Percentiles rank a stretch among this genome's conserved stretches.
phyloP scores from a whole-genome alignment of 2,888 invertebrate species.

The Trachelus iudaicus region DNA sequence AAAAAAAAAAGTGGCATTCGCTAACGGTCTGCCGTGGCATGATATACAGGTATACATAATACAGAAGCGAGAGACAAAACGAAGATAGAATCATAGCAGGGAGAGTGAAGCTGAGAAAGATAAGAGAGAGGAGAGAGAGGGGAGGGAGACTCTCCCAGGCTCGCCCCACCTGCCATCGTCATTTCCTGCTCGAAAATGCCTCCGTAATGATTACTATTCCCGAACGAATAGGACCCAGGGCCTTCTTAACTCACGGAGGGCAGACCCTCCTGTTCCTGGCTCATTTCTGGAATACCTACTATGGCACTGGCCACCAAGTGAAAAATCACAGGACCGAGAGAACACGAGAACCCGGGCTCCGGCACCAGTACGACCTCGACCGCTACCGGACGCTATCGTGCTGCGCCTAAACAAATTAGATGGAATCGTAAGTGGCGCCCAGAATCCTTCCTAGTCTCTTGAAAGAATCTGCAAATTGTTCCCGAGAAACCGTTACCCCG shows the following conservation, averaged over 20 bases:
- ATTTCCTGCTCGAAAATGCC: conserved; percentile 46
- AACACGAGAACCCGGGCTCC: not conserved
- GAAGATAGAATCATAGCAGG: not conserved
- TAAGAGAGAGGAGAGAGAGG: not conserved
- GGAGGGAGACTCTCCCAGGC: not conserved
- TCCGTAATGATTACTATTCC: conserved; percentile 46
- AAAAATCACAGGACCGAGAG: not conserved
- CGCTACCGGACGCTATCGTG: not conserved
- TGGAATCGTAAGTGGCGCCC: not conserved
- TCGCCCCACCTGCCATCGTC: conserved; percentile 38
- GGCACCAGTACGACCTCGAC: not conserved
- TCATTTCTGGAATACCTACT: not conserved
- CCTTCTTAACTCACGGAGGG: not conserved
- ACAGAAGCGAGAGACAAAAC: not conserved
- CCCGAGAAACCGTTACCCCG: not conserved
- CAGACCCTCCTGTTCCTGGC: not conserved
- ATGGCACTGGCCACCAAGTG: not conserved
- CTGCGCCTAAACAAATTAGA: not conserved
- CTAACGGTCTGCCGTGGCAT: not conserved
- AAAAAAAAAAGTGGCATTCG: conserved; percentile 1
- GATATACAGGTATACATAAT: not conserved
- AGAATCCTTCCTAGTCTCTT: not conserved
- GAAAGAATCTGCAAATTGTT: not conserved
- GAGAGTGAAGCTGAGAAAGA: not conserved
- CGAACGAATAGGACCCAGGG: conserved; percentile 33